phyloP scores from a whole-genome alignment of 2,797 vertebrate species.

The Sardinella longiceps region DNA sequence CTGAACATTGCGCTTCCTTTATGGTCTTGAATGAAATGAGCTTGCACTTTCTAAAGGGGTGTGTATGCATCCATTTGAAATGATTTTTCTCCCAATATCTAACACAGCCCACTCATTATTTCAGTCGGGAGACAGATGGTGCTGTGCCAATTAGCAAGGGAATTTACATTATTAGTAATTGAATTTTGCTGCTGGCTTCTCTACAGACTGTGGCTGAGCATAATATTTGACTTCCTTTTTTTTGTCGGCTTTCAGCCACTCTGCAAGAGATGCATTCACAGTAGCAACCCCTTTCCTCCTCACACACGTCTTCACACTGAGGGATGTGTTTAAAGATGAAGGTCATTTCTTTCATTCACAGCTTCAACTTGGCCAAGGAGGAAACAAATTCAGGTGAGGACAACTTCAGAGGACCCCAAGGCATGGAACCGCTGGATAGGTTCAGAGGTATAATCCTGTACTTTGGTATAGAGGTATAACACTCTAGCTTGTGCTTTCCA shows the following conservation, averaged over 20 bases:
- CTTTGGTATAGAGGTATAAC: too few species aligned
- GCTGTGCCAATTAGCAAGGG: constrained; percentile 70
- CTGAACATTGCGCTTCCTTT: not conserved
- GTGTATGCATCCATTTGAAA: constrained; percentile 43
- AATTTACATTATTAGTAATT: constrained; percentile 75
- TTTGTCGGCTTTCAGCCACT: constrained; percentile 30
- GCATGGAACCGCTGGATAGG: not conserved
- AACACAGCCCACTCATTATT: constrained; percentile 71
- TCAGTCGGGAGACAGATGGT: constrained; percentile 76
- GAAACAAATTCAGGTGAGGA: not conserved
- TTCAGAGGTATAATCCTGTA: not conserved
- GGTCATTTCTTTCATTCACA: constrained; percentile 32
- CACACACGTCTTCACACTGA: constrained; percentile 46
- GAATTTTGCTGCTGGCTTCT: constrained; percentile 67
- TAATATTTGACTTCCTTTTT: constrained; percentile 22
- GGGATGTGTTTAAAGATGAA: constrained; percentile 34
- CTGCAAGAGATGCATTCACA: constrained; percentile 42
- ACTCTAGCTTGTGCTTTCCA: not conserved
- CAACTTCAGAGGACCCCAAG: not conserved
- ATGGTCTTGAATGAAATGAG: constrained; percentile 20
- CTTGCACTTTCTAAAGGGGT: constrained; percentile 55
- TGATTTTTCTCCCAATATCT: constrained; percentile 44
- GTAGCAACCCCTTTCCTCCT: not conserved
- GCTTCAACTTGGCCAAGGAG: not conserved
- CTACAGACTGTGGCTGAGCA: constrained; percentile 41